phyloP scores from a whole-genome alignment of 2,113 vertebrate genomes.

The Pholis gunnellus region DNA sequence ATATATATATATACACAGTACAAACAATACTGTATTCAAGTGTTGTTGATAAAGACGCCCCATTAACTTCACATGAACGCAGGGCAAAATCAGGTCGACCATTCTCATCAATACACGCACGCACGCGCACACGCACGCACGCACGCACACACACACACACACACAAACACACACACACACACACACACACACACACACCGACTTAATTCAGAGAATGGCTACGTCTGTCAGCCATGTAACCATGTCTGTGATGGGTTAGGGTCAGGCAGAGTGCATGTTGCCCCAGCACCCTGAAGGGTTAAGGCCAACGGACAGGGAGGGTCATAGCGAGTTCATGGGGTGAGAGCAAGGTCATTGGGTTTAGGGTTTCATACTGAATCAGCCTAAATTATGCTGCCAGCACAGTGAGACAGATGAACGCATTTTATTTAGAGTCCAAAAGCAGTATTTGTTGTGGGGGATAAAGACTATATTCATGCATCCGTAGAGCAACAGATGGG shows the following conservation, averaged over 20 bases:
- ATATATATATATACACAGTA: too few species aligned
- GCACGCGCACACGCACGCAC: slow-evolving; percentile 18
- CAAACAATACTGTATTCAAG: neutral
- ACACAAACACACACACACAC: slow-evolving; percentile 6
- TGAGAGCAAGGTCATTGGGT: slow-evolving; percentile 60
- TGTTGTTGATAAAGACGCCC: neutral
- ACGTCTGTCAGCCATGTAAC: slow-evolving; percentile 39
- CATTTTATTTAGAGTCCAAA: neutral
- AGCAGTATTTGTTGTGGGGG: neutral
- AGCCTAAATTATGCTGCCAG: neutral
- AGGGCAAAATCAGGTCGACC: slow-evolving; percentile 12
- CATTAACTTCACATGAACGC: neutral
- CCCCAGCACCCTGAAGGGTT: slow-evolving; percentile 57
- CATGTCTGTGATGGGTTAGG: slow-evolving; percentile 53
- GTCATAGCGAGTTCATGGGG: slow-evolving; percentile 66
- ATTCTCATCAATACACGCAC: neutral
- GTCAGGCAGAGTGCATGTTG: slow-evolving; percentile 69
- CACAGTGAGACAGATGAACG: slow-evolving; percentile 1
- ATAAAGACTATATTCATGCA: neutral
- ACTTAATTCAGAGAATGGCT: slow-evolving; percentile 18
- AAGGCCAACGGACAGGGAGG: slow-evolving; percentile 51
- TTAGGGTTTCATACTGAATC: slow-evolving; percentile 44
- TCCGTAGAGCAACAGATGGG: neutral
- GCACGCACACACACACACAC: neutral
- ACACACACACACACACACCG: neutral